Evolutionary conservation across 2,797 vertebrate species (phyloP), one percentile per base, ranked within the genome.

Genomic region (Coracias cyanogaster): DNA sequence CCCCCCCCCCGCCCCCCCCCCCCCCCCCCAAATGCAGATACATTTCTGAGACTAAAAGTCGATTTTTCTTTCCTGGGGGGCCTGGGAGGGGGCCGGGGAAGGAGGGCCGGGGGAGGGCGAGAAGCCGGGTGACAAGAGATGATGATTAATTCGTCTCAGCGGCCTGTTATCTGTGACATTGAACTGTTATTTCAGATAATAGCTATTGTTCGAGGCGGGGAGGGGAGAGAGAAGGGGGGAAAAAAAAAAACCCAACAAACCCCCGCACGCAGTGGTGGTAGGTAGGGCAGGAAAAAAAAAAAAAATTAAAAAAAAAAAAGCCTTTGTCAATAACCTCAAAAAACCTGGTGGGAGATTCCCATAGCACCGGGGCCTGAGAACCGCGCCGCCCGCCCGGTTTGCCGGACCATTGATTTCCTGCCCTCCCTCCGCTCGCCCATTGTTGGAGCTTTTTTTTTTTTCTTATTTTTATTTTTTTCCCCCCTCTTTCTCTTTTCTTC

Each of bases 101-200:
- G 77, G 81, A 77, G 93, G 79, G 70, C 85, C 45, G 70, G 55
- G 79, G 83, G 74, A 80, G 76, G 74, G 49, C 64, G 77, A 71
- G 81, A 70, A 94, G 65, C 73, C 73, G 85, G 89, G 92, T 96
- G 98, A 98, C 98, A 97, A 98, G 98, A 98, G 98, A 98, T 98
- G 98, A 98, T 99, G 99, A 99, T 98, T 98, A 98, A 99, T 99
- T 98, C 97, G 97, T 98, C 98, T 98, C 97, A 83, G 98, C 97
- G 98, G 97, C 96, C 97, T 97, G 97, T 98, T 98, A 98, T 98
- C 98, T 98, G 96, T 99, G 99, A 99, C 99, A 99, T 98, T 99
- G 99, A 99, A 98, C 99, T 99, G 99, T 98, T 98, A 98, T 98
- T 98, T 98, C 97, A 98, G 99, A 99, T 99, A 99, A 99, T 99